Evolutionary conservation across 2,888 invertebrate species (phyloP).

Genomic region (Dusona sp.): DNA sequence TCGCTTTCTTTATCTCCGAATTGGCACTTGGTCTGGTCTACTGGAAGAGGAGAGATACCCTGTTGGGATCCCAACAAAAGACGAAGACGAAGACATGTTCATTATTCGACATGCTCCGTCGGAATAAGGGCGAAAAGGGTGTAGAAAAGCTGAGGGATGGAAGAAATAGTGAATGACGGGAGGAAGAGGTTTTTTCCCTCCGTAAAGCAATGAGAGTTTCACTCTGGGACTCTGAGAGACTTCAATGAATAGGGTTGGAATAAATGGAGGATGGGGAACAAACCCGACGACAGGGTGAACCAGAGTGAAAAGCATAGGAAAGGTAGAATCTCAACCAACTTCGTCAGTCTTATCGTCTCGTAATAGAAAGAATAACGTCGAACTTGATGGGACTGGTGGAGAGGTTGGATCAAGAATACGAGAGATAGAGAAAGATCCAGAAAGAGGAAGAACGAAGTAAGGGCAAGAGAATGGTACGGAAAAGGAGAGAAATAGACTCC

Average conservation of each 20-base stretch:
- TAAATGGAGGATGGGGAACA: slow-evolving; percentile 56
- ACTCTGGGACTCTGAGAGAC: slow-evolving; percentile 32
- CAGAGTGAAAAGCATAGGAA: slow-evolving; percentile 66
- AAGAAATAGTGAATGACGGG: slow-evolving; percentile 43
- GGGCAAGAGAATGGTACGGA: slow-evolving; percentile 7
- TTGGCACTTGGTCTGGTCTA: slow-evolving; percentile 28
- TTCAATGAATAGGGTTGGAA: slow-evolving; percentile 60
- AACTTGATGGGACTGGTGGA: slow-evolving; percentile 72
- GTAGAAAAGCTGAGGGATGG: slow-evolving; percentile 9
- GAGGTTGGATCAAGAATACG: slow-evolving; percentile 62
- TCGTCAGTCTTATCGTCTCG: slow-evolving; percentile 72
- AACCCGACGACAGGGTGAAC: slow-evolving; percentile 33
- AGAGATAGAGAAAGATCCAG: slow-evolving; percentile 9
- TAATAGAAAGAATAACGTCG: slow-evolving; percentile 78
- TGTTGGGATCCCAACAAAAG: slow-evolving; percentile 45
- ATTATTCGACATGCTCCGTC: slow-evolving; percentile 47
- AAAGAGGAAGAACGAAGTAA: slow-evolving; percentile 58
- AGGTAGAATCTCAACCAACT: slow-evolving; percentile 72
- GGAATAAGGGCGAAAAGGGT: slow-evolving; percentile 23
- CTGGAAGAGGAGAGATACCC: slow-evolving; percentile 48
- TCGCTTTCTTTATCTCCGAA: slow-evolving; percentile 22
- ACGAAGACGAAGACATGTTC: slow-evolving; percentile 41
- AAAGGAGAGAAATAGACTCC: slow-evolving; percentile 1
- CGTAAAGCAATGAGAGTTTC: slow-evolving; percentile 39
- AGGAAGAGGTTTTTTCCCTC: background rate